Conservation (phyloP, 37 sponge, comb jelly and placozoan genomes). For the Axinella damicornis region DNA sequence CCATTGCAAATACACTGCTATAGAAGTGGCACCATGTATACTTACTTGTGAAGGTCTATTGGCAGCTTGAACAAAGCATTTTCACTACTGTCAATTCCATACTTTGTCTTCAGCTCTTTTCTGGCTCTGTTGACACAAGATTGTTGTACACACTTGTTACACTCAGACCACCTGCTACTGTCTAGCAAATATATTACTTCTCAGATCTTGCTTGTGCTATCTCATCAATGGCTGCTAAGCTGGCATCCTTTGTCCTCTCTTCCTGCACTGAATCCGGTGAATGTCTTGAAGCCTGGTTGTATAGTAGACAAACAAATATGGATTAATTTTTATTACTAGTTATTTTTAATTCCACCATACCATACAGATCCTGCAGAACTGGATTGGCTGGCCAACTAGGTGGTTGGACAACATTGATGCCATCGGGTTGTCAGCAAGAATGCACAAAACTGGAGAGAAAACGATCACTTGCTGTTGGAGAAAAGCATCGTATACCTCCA, state of each 20-base stretch:
- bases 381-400: slow-evolving; percentile 4
- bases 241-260: too few species aligned
- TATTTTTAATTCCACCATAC: not conserved
- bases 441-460: slow-evolving; percentile 18
- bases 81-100: not conserved
- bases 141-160: not conserved
- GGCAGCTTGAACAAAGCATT: slow-evolving; percentile 14
- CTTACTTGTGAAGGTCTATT: slow-evolving; percentile 1
- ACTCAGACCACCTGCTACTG: too few species aligned
- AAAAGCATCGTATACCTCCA: slow-evolving; percentile 26
- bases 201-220: slow-evolving; percentile 1
- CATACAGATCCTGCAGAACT: slow-evolving; percentile 36
- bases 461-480: not conserved
- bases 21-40: too few species aligned
- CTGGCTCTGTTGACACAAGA: not conserved
- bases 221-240: too few species aligned
- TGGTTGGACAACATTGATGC: slow-evolving; percentile 21
- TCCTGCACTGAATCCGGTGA: too few species aligned
- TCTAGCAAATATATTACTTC: not conserved
- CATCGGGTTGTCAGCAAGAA: slow-evolving; percentile 41
- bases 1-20: not conserved
- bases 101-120: not conserved
- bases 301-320: not conserved
- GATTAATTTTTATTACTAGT: not conserved
- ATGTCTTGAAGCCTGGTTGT: not conserved